phyloP scores from a whole-genome alignment of 2,113 vertebrate species.

The Hypocryptadius cinnamomeus region DNA sequence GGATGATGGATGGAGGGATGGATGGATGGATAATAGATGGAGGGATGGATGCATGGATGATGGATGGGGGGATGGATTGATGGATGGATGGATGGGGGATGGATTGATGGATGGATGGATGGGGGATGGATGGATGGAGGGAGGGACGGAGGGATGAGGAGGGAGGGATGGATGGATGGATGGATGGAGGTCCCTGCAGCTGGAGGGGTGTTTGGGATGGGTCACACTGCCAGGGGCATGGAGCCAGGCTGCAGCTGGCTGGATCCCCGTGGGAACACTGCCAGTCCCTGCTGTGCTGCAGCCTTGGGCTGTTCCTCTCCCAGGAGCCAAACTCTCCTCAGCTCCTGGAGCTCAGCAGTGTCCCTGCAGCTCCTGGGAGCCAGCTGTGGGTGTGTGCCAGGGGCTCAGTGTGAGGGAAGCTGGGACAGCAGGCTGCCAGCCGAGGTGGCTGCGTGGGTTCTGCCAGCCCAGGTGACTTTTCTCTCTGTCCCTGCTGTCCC shows the following conservation, averaged over 20 bases:
- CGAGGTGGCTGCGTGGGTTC: not conserved
- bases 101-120: no score
- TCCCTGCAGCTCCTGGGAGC: not conserved
- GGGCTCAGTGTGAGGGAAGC: fast-evolving
- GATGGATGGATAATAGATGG: no score
- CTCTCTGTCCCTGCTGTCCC: not conserved
- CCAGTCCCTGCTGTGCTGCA: not conserved
- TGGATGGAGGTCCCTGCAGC: not conserved
- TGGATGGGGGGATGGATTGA: not conserved
- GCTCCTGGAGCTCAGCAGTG: not conserved
- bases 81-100: no score
- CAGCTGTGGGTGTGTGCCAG: not conserved
- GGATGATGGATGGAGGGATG: not conserved
- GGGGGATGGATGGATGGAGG: no score
- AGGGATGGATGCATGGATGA: not conserved
- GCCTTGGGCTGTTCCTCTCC: not conserved
- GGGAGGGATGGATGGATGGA: no score
- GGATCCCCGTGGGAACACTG: not conserved
- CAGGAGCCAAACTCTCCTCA: fast-evolving
- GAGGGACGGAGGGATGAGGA: no score
- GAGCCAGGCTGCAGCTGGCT: not conserved
- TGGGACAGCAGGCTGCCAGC: not conserved
- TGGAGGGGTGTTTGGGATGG: not conserved
- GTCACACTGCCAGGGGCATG: not conserved
- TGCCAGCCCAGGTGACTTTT: not conserved